These are phyloP conservation scores for Drosophila cognata DNA, from an alignment of 2,888 invertebrate species.

Conservation along the genomic window DNA sequence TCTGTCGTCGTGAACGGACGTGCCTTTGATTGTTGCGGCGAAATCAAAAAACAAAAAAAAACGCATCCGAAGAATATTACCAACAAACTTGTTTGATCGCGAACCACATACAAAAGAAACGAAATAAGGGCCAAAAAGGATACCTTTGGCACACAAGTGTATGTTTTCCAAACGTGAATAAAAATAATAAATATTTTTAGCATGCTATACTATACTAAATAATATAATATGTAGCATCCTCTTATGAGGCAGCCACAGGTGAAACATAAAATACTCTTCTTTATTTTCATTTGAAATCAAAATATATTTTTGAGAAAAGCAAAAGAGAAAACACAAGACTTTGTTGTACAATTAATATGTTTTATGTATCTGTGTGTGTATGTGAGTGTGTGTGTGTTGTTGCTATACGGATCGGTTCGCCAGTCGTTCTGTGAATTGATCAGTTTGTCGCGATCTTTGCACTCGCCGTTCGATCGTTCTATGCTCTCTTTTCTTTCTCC, in stretches of 20 bases:
- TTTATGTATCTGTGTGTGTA: not conserved
- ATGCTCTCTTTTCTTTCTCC: conserved; percentile 35
- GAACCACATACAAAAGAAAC: conserved; percentile 5
- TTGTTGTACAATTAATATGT: not conserved
- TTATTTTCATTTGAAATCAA: not conserved
- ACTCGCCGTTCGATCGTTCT: conserved; percentile 40
- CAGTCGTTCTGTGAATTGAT: conserved; percentile 28
- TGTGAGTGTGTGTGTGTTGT: not conserved
- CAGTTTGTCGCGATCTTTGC: conserved; percentile 61
- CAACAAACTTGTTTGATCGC: conserved; percentile 64
- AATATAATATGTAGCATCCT: conserved; percentile 3
- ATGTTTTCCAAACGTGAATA: conserved; percentile 15
- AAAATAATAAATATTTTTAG: not conserved
- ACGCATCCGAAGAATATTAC: conserved; percentile 48
- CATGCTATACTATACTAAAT: not conserved
- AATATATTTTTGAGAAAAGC: not conserved
- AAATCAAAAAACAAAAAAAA: conserved; percentile 37
- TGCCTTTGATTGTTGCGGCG: conserved; percentile 33
- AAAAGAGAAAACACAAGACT: not conserved
- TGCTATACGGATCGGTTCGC: conserved; percentile 10
- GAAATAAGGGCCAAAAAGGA: conserved; percentile 20
- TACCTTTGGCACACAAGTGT: conserved; percentile 28
- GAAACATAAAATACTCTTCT: conserved; percentile 3
- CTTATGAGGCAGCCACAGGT: conserved; percentile 42
- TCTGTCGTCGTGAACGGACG: conserved; percentile 75